phyloP scores from a whole-genome alignment of 2,113 vertebrate genomes.

The Phaethornis superciliosus region DNA sequence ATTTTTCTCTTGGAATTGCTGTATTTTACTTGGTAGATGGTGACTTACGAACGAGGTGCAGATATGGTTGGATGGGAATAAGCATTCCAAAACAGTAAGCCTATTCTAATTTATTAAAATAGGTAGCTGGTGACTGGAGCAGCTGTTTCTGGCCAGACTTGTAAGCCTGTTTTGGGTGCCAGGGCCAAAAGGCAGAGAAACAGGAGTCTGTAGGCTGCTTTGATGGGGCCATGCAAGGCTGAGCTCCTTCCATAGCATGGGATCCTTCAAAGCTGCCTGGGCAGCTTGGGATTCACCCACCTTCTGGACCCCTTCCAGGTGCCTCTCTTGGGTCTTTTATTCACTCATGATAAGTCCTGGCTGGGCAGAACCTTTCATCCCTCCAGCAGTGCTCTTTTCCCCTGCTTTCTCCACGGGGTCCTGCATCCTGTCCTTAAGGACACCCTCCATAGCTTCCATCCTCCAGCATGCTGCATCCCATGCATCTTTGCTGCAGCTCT shows the following conservation, averaged over 20 bases:
- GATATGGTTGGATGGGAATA: neutral
- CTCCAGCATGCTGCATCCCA: neutral
- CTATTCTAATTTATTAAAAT: neutral
- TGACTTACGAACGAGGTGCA: neutral
- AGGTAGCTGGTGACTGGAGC: neutral
- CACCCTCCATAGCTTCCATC: neutral
- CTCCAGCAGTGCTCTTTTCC: neutral
- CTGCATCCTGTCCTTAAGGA: neutral
- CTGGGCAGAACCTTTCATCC: neutral
- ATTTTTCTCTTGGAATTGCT: neutral
- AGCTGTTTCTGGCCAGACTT: neutral
- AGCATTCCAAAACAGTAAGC: neutral
- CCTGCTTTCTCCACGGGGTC: accelerated
- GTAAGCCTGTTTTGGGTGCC: neutral
- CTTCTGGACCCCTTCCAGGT: neutral
- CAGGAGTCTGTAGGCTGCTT: neutral
- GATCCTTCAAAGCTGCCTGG: neutral
- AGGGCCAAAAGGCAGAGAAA: neutral
- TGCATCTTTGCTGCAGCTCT: neutral
- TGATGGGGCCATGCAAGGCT: neutral
- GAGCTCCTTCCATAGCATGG: neutral
- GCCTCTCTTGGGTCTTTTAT: neutral
- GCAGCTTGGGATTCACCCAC: neutral
- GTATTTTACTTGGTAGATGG: neutral
- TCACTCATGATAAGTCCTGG: neutral